These are phyloP conservation scores for Muscina levida DNA, from an alignment of 2,888 invertebrate species.

Conservation along the genomic window DNA sequence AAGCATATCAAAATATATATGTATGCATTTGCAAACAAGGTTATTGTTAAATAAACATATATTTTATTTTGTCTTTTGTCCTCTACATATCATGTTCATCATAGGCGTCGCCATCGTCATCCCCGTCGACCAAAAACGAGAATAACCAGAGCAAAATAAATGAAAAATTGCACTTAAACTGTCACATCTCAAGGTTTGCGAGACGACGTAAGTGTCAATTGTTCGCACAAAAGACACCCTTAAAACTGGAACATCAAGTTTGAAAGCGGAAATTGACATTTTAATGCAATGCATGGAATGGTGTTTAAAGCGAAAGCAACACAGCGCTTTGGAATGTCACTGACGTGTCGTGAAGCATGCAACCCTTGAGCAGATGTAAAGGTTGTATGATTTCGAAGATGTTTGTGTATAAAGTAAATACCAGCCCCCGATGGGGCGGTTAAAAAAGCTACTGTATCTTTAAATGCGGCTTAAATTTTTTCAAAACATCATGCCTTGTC, in stretches of 20 bases:
- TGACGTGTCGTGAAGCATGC: too few species aligned
- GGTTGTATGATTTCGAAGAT: too few species aligned
- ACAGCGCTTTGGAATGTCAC: not conserved
- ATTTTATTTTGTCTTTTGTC: conserved; percentile 9
- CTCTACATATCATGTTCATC: conserved; percentile 29
- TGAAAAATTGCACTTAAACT: conserved; percentile 67
- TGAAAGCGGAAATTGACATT: conserved; percentile 17
- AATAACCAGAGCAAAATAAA: conserved; percentile 38
- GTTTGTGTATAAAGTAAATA: too few species aligned
- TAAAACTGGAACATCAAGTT: conserved; percentile 1
- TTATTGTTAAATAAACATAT: conserved; percentile 57
- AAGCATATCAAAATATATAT: not conserved
- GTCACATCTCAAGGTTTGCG: conserved; percentile 59
- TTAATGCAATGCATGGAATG: conserved; percentile 2
- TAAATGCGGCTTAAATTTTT: too few species aligned
- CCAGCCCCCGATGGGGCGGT: too few species aligned
- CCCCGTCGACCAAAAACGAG: not conserved
- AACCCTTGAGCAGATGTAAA: too few species aligned
- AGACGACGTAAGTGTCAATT: conserved; percentile 58
- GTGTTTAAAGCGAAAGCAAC: not conserved
- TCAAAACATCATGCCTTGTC: too few species aligned
- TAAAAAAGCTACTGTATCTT: too few species aligned
- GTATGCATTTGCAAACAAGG: conserved; percentile 54
- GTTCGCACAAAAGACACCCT: conserved; percentile 47
- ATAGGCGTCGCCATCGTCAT: too few species aligned